Percentiles rank a stretch among this genome's conserved stretches.
Conservation (phyloP, 2,888 invertebrate species). For the Macrosoma leucophasiata region DNA sequence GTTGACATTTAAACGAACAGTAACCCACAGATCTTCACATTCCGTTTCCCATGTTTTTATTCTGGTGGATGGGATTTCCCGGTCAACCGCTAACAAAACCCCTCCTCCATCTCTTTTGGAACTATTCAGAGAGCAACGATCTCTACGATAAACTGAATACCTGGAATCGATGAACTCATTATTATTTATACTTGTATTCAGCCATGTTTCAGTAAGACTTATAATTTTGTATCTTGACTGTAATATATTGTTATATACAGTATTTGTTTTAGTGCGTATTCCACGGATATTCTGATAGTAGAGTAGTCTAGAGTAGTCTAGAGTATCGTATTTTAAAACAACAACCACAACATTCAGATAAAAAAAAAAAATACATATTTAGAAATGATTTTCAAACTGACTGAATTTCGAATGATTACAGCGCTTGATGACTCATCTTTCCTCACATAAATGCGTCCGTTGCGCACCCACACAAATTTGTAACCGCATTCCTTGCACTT, state of each 20-base stretch:
- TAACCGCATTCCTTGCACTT: conserved; percentile 25
- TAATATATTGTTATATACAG: conserved; percentile 17
- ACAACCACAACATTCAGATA: too few relatives aligned
- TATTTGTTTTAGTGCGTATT: conserved; percentile 19
- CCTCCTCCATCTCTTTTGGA: conserved; percentile 22
- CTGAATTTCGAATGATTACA: conserved; percentile 7
- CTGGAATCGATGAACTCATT: conserved; percentile 22
- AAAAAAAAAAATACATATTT: too few relatives aligned
- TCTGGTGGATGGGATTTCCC: conserved; percentile 5
- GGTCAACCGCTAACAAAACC: conserved; percentile 20
- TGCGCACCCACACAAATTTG: conserved; percentile 28
- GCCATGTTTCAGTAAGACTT: conserved; percentile 24
- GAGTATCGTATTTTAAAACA: too few relatives aligned
- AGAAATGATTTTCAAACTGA: too few relatives aligned
- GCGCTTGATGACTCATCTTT: conserved; percentile 17
- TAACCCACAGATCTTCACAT: conserved; percentile 13
- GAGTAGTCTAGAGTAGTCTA: conserved; percentile 5
- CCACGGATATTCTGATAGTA: conserved; percentile 25
- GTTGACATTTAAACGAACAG: not conserved
- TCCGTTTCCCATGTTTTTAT: not conserved
- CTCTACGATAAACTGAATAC: conserved; percentile 23
- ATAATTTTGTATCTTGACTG: conserved; percentile 18
- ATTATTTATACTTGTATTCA: conserved; percentile 17
- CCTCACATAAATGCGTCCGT: conserved; percentile 22
- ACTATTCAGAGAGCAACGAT: conserved; percentile 12